A percentile compares a stretch with the other conserved stretches of the same genome.
These are phyloP conservation scores for Lithophane ornitopus DNA, from an alignment of 2,888 invertebrate species.

Conservation along the genomic window DNA sequence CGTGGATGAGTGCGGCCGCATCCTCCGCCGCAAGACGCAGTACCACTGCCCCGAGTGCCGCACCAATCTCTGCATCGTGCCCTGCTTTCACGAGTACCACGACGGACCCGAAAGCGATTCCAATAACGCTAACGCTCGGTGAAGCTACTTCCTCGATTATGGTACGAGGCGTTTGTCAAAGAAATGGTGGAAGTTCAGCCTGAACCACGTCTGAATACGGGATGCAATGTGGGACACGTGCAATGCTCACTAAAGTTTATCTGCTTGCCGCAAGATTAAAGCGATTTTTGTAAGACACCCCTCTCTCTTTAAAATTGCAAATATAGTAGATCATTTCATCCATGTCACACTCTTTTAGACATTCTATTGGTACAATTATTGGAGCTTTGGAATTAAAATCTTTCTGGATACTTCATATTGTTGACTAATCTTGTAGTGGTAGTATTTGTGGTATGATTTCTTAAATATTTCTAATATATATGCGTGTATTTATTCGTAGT, in stretches of 20 bases:
- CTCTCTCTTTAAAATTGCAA: slow-evolving; percentile 1
- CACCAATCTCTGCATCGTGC: slow-evolving; percentile 96
- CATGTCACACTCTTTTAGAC: background rate
- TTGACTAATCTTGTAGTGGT: slow-evolving; percentile 11
- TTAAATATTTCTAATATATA: slow-evolving; percentile 18
- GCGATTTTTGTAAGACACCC: background rate
- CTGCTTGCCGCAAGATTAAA: background rate
- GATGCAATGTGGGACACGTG: slow-evolving; percentile 1
- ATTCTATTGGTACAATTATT: slow-evolving; percentile 7
- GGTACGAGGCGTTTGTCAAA: slow-evolving; percentile 57
- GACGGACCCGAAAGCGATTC: slow-evolving; percentile 87
- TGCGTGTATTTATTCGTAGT: slow-evolving; percentile 34
- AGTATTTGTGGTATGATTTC: slow-evolving; percentile 14
- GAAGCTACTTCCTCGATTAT: slow-evolving; percentile 52
- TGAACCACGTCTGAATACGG: slow-evolving; percentile 5
- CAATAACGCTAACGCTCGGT: slow-evolving; percentile 73
- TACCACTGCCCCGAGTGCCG: slow-evolving; percentile 97
- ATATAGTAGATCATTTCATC: slow-evolving; percentile 3
- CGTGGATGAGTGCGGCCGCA: slow-evolving; percentile 95
- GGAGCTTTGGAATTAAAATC: background rate
- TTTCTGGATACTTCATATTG: background rate
- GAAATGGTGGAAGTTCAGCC: slow-evolving; percentile 51
- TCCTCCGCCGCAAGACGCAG: slow-evolving; percentile 96
- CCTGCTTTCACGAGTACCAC: slow-evolving; percentile 96
- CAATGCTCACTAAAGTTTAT: background rate